Base-by-base conservation (phyloP, 2,797 vertebrate genomes). In the Platalea minor region DNA sequence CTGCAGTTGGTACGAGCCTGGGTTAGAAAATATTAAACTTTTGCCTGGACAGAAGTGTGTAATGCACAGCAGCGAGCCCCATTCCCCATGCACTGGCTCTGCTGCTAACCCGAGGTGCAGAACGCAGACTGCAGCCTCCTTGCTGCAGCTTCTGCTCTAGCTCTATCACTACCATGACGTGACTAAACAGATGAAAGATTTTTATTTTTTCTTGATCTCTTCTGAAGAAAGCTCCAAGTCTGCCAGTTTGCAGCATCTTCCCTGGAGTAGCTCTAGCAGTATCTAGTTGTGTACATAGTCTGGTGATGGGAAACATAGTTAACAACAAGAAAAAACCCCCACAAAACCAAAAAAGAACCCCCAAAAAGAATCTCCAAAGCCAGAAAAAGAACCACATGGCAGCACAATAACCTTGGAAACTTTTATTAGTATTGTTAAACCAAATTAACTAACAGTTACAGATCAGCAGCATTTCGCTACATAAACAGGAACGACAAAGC, bases 221-320 rank as follows among this genome's bases (percentile, higher is more conserved):
- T 18, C 50, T 75, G 21, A 73, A 69, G 11, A n/a, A 81, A 84
- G 39, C 29, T 76, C 37, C 20, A 25, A 1, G 9, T 18, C 63
- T 33, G 53, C 37, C 17, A 18, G 67, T 12, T 33, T 9, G n/a
- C 69, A 87, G 45, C 26, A 60, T 5, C 50, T 21, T 26, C 54
- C 45, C 56, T 43, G 39, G 29, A 90, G 54, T 4, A 88, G 59
- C 39, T 74, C 67, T 5, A 5, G 3, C 10, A 5, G 21, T 1
- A 10, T 0, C 26, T 21, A 9, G 13, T 0, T 43, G 25, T 8
- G 29, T 2, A 35, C 13, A 8, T 0, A 31, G 28, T 8, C 43
- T 29, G 53, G 31, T 8, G 37, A 39, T 35, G 48, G 25, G 21
- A 45, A 75, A 51, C 12, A 39, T 1, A 0, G 0, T 20, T 57